Conservation (phyloP, 1,140 invertebrate species). For the Lasioglossum baleicum region DNA sequence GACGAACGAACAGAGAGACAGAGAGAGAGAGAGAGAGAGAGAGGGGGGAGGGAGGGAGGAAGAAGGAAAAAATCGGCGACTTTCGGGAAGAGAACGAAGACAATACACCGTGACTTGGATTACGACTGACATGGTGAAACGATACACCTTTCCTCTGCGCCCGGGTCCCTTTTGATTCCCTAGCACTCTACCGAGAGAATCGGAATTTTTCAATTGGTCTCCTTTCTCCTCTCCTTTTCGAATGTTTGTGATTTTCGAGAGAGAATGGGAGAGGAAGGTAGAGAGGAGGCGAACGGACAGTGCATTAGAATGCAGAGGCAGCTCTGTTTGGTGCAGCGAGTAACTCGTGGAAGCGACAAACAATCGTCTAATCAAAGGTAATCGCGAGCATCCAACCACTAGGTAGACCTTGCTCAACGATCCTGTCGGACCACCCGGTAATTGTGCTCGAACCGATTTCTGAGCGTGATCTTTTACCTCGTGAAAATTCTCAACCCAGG, state of each 20-base stretch:
- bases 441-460: background rate
- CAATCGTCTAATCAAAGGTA: background rate
- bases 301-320: background rate
- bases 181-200: background rate
- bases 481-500: background rate
- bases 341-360: slow-evolving; percentile 8
- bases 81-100: slow-evolving; percentile 1
- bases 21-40: too few relatives aligned
- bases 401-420: background rate
- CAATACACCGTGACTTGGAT: too few relatives aligned
- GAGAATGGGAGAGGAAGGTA: too few relatives aligned
- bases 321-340: slow-evolving; percentile 10
- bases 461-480: background rate
- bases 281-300: background rate
- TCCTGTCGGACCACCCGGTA: background rate
- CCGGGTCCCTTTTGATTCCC: background rate
- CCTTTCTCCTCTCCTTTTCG: background rate
- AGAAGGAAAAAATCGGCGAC: slow-evolving; percentile 8
- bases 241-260: background rate
- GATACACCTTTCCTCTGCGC: background rate
- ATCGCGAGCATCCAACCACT: background rate
- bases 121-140: background rate
- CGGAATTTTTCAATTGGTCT: background rate
- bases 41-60: too few relatives aligned
- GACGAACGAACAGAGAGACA: too few relatives aligned